These are phyloP conservation scores for Acomys russatus DNA, from an alignment of 2,797 vertebrate species.

Conservation along the genomic window DNA sequence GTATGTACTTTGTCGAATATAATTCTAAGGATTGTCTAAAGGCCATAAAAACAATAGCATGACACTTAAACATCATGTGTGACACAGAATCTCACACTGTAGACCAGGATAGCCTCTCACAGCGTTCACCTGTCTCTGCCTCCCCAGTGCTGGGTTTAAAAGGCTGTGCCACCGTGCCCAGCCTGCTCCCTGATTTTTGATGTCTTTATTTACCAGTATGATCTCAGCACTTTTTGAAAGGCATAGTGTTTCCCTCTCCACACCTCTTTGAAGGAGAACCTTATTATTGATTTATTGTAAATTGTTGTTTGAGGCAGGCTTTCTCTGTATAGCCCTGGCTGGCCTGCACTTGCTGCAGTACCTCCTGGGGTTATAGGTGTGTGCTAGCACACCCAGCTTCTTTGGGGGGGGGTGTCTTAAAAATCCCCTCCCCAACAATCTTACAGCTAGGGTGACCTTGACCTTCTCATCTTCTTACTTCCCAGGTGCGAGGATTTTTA, in stretches of 20 bases:
- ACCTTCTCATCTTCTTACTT: background rate
- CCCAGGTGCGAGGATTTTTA: background rate
- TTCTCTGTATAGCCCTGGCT: background rate
- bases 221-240: no score
- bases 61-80: accelerated
- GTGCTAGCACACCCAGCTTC: background rate
- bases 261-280: background rate
- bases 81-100: no score
- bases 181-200: background rate
- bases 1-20: background rate
- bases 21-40: background rate
- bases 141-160: background rate
- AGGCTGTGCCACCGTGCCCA: background rate
- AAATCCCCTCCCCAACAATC: background rate
- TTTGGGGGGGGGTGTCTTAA: background rate
- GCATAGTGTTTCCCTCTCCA: background rate
- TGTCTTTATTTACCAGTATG: background rate
- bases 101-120: background rate
- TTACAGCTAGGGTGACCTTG: background rate
- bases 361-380: background rate
- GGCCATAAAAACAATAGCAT: accelerated
- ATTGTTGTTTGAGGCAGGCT: background rate
- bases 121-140: background rate
- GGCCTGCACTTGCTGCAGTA: background rate
- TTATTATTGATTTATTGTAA: background rate